phyloP scores from a whole-genome alignment of 2,113 vertebrate species.

The Arvicanthis niloticus region DNA sequence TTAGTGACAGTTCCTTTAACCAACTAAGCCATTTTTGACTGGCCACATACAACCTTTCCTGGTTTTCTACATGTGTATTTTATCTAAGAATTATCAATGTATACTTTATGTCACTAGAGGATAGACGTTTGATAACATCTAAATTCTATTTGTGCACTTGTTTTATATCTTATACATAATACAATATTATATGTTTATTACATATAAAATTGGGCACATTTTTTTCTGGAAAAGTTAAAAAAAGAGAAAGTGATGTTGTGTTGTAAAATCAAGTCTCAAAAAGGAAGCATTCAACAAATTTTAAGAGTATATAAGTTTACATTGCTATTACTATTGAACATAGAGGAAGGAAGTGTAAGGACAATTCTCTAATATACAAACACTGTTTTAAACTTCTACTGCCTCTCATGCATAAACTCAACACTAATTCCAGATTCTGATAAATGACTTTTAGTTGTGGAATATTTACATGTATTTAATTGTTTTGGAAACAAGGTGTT shows the following conservation, averaged over 20 bases:
- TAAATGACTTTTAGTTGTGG: slow-evolving; percentile 49
- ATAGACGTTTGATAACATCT: background rate
- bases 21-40: background rate
- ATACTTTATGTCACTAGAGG: background rate
- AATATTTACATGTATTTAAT: slow-evolving; percentile 35
- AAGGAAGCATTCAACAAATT: background rate
- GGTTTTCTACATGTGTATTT: background rate
- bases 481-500: slow-evolving; percentile 58
- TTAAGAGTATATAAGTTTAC: slow-evolving; percentile 15
- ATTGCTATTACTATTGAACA: background rate
- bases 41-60: background rate
- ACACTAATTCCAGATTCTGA: slow-evolving; percentile 44
- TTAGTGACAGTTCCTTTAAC: background rate
- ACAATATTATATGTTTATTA: background rate
- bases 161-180: background rate
- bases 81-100: slow-evolving; percentile 20
- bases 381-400: background rate
- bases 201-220: background rate
- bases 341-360: slow-evolving; percentile 37
- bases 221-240: slow-evolving; percentile 4
- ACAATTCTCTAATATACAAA: background rate
- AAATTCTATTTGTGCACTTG: slow-evolving; percentile 22
- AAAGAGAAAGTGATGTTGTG: background rate
- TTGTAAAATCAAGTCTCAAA: slow-evolving; percentile 38
- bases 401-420: slow-evolving; percentile 2